A percentile compares a stretch with the other conserved stretches of the same genome.
phyloP scores from a whole-genome alignment of 2,888 invertebrate species.

The Lymantria monacha region DNA sequence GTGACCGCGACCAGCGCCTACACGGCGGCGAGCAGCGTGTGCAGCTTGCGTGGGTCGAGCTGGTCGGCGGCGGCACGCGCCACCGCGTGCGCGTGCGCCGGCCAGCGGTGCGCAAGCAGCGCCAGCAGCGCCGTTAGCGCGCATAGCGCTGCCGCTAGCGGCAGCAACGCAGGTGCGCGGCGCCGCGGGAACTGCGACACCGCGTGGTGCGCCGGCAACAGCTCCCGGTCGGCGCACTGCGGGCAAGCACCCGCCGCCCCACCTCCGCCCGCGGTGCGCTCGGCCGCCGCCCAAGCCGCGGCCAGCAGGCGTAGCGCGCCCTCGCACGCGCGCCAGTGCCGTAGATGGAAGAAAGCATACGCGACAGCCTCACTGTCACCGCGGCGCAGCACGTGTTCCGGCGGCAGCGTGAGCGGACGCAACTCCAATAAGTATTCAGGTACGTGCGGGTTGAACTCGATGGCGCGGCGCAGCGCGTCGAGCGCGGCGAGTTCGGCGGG shows the following conservation, averaged over 20 bases:
- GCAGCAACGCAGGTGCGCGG: constrained; percentile 92
- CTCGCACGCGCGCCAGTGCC: constrained; percentile 98
- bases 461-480: constrained; percentile 91
- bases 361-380: constrained; percentile 98
- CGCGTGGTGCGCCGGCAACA: constrained; percentile 94
- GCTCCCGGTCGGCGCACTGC: constrained; percentile 88
- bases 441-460: constrained; percentile 99
- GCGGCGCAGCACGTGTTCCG: constrained; percentile 97
- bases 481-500: constrained; percentile 96
- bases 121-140: constrained; percentile 86
- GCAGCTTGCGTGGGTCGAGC: constrained; percentile 36
- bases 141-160: constrained; percentile 93
- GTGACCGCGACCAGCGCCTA: not conserved
- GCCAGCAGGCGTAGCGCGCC: constrained; percentile 96
- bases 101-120: constrained; percentile 52
- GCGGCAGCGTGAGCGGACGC: constrained; percentile 96
- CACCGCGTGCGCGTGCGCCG: constrained; percentile 39
- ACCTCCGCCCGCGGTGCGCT: constrained; percentile 86
- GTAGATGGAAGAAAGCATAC: constrained; percentile 97
- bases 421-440: constrained; percentile 97
- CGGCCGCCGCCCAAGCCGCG: constrained; percentile 90
- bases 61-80: constrained; percentile 35
- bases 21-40: constrained; percentile 40
- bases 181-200: constrained; percentile 88
- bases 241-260: constrained; percentile 91